Percentiles rank a stretch among this genome's conserved stretches.
Conservation (phyloP, 92 coral and sea anemone species). For the Heliopora coerulea region DNA sequence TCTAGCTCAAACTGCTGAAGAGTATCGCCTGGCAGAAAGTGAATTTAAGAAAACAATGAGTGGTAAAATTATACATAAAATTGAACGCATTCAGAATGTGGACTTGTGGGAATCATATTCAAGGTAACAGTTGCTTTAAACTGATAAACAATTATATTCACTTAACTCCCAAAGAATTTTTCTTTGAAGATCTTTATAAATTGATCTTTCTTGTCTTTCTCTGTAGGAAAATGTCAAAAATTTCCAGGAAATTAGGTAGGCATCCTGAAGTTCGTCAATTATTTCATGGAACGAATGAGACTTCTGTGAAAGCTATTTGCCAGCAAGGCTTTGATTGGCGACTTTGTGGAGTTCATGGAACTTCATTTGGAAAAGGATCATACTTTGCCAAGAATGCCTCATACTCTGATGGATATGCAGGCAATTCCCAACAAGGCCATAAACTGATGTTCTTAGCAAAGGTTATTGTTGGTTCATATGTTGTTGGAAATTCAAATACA, state of each 20-base stretch:
- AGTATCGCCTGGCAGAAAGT: constrained; percentile 60
- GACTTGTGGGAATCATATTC: constrained; percentile 75
- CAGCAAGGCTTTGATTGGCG: constrained; percentile 98
- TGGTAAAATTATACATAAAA: constrained; percentile 52
- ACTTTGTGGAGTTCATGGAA: constrained; percentile 83
- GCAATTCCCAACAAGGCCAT: not conserved
- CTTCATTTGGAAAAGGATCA: constrained; percentile 76
- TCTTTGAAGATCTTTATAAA: too few species aligned
- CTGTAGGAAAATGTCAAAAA: constrained; percentile 17
- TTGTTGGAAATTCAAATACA: constrained; percentile 38
- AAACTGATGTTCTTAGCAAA: constrained; percentile 74
- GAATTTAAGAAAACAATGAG: constrained; percentile 62
- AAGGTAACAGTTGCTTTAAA: constrained; percentile 48
- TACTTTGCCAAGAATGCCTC: constrained; percentile 78
- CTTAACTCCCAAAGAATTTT: too few species aligned
- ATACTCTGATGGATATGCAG: constrained; percentile 73
- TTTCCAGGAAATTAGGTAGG: constrained; percentile 48
- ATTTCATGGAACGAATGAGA: constrained; percentile 71
- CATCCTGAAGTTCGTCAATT: constrained; percentile 69
- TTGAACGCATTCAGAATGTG: constrained; percentile 78
- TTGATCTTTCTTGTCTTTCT: too few species aligned
- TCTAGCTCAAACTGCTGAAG: constrained; percentile 56
- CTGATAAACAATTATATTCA: not conserved
- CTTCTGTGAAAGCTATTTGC: constrained; percentile 68
- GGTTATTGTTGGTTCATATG: constrained; percentile 78